Conservation (phyloP, 2,797 vertebrate species). For the Bradypodion ventrale region DNA sequence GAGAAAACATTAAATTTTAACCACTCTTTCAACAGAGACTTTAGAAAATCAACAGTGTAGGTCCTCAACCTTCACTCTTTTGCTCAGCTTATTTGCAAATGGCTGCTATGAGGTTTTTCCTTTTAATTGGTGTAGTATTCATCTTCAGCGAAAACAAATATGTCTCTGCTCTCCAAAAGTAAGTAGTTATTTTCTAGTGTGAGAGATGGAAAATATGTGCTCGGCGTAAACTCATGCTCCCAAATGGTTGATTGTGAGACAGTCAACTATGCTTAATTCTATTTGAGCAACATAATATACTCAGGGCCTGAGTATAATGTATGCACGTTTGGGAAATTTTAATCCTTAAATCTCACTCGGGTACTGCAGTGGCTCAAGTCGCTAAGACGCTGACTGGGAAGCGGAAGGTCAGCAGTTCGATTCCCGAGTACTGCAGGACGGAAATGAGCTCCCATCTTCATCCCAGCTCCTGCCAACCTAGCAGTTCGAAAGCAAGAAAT, state of each 20-base stretch:
- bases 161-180: conserved; percentile 23
- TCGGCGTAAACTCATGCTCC: neutral
- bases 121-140: conserved; percentile 16
- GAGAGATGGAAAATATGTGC: neutral
- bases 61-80: conserved; percentile 1
- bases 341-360: neutral
- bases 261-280: neutral
- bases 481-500: too few species aligned
- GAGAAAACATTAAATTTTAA: conserved; percentile 37
- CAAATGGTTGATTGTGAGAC: neutral
- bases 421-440: too few species aligned
- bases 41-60: conserved; percentile 35
- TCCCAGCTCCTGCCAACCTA: too few species aligned
- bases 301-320: neutral
- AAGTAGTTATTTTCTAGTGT: conserved; percentile 12
- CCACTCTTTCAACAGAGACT: conserved; percentile 39
- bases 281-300: neutral
- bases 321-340: neutral
- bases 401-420: too few species aligned
- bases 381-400: too few species aligned
- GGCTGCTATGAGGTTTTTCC: conserved; percentile 25
- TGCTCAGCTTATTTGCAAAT: conserved; percentile 11
- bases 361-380: too few species aligned
- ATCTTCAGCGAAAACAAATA: neutral
- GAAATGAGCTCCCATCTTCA: too few species aligned